These are phyloP conservation scores for Diphyllodes magnificus DNA, from an alignment of 2,113 vertebrate species.

Conservation along the genomic window DNA sequence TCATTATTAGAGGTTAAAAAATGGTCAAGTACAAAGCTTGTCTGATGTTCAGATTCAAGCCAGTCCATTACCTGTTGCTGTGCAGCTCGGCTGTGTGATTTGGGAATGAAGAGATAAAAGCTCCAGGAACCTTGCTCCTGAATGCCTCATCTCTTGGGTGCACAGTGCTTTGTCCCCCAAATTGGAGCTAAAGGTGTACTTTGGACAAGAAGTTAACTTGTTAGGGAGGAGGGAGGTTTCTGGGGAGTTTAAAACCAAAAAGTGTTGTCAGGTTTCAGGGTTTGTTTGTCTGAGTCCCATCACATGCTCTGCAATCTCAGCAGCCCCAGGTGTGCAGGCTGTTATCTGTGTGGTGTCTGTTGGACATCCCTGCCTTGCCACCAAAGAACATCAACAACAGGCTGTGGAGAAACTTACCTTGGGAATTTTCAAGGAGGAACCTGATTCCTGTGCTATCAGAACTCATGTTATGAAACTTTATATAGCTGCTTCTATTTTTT, in stretches of 20 bases:
- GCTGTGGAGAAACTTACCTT: not conserved
- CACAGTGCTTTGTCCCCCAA: not conserved
- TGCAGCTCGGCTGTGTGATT: not conserved
- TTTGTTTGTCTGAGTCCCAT: not conserved
- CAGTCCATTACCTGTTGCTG: not conserved
- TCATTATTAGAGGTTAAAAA: not conserved
- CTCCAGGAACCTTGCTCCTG: not conserved
- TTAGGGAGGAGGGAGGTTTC: not conserved
- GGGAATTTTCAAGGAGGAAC: not conserved
- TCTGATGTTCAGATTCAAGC: not conserved
- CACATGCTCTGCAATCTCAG: not conserved
- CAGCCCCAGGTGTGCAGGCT: not conserved
- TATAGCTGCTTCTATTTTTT: not conserved
- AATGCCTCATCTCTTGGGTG: not conserved
- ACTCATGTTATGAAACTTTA: not conserved
- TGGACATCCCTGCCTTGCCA: not conserved
- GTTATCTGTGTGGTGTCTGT: constrained; percentile 17
- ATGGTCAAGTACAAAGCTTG: not conserved
- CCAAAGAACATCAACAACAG: not conserved
- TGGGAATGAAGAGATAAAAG: not conserved
- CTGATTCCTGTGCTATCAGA: not conserved
- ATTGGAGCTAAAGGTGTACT: not conserved
- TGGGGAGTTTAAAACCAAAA: not conserved
- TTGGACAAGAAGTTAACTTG: not conserved
- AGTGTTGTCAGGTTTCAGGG: not conserved